Percentiles rank a stretch among this genome's conserved stretches.
phyloP scores from a whole-genome alignment of 1,140 invertebrate species.

The Drosophila obscura region DNA sequence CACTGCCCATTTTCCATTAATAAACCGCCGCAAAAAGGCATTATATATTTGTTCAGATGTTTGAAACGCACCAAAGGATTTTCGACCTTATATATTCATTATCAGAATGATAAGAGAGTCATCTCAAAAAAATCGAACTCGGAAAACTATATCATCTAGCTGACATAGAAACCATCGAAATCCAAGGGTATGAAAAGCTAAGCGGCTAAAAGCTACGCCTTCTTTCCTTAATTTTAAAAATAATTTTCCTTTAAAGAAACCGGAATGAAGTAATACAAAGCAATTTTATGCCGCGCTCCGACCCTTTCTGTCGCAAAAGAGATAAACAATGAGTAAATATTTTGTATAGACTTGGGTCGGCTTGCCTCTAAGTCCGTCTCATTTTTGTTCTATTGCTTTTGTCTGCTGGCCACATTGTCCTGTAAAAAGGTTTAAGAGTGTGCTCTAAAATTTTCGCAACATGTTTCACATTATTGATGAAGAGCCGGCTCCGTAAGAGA shows the following conservation, averaged over 20 bases:
- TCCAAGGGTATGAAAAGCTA: no score
- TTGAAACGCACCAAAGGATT: no score
- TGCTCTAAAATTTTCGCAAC: conserved; percentile 73
- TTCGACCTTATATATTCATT: no score
- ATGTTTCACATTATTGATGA: conserved; percentile 78
- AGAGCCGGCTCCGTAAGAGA: conserved; percentile 30
- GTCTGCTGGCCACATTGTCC: conserved; percentile 71
- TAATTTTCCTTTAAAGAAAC: background rate
- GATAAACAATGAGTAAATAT: conserved; percentile 28
- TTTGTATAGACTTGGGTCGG: conserved; percentile 38
- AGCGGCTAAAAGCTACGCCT: no score
- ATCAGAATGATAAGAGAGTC: no score
- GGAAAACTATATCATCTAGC: no score
- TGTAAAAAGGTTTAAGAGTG: conserved; percentile 56
- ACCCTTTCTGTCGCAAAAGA: conserved; percentile 16
- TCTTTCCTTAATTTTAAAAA: background rate
- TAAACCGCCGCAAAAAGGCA: no score
- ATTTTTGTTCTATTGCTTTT: conserved; percentile 63
- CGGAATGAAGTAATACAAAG: conserved; percentile 54
- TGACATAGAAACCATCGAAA: no score
- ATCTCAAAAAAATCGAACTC: no score
- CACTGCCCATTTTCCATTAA: no score
- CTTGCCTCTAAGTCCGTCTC: conserved; percentile 22
- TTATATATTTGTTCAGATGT: no score
- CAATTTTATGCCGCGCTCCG: conserved; percentile 45